Evolutionary conservation across 2,888 invertebrate genomes (phyloP).

Genomic region (Athalia rosae): DNA sequence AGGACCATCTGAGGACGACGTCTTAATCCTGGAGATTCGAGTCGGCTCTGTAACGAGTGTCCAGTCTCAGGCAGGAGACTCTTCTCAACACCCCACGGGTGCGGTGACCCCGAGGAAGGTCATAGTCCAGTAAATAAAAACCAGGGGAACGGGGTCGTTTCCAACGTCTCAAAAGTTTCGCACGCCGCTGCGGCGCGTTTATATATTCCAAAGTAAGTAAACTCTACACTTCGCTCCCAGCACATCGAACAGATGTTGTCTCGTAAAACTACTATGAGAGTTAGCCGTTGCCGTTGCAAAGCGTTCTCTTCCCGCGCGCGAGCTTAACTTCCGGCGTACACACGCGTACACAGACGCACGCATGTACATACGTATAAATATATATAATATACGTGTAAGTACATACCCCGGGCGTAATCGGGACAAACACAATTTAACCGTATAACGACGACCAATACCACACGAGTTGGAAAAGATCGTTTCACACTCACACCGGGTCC

Average conservation of each 20-base stretch:
- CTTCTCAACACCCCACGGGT: constrained; percentile 18
- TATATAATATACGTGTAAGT: no score
- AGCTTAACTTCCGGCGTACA: not conserved
- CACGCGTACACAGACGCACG: no score
- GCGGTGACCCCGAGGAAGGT: constrained; percentile 30
- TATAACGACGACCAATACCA: not conserved
- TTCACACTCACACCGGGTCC: not conserved
- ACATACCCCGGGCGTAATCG: no score
- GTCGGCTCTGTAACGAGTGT: no score
- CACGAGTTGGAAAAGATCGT: not conserved
- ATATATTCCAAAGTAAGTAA: no score
- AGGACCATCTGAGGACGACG: constrained; percentile 19
- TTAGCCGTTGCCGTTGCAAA: not conserved
- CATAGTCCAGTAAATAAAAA: not conserved
- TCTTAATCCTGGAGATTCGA: constrained; percentile 17
- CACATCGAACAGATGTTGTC: constrained; percentile 34
- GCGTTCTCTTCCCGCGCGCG: not conserved
- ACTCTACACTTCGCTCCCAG: not conserved
- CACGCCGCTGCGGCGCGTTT: no score
- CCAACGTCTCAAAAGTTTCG: not conserved
- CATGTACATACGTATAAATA: no score
- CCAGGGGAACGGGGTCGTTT: constrained; percentile 18
- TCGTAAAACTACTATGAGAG: constrained; percentile 16
- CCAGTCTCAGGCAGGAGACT: constrained; percentile 6
- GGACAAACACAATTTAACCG: no score